These are phyloP conservation scores for Sturnira hondurensis DNA, from an alignment of 2,113 vertebrate genomes.

Conservation along the genomic window DNA sequence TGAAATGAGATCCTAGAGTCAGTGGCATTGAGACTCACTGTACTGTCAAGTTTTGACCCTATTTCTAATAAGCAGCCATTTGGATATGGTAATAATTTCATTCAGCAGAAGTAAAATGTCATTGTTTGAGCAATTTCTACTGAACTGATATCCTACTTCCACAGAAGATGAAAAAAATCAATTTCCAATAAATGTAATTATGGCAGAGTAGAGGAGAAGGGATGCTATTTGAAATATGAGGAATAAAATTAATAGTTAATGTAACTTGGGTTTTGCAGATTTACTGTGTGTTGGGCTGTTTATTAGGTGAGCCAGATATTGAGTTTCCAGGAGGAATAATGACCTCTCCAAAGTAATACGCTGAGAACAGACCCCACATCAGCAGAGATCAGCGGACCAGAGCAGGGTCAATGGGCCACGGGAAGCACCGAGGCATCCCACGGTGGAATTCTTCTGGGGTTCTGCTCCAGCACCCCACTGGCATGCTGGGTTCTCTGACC, in stretches of 20 bases:
- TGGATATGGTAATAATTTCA: background rate
- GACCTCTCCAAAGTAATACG: background rate
- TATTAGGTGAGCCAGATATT: background rate
- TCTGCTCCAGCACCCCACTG: too few species aligned
- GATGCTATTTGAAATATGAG: background rate
- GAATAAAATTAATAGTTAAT: background rate
- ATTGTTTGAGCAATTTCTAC: background rate
- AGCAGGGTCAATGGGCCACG: accelerated
- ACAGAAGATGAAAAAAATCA: background rate
- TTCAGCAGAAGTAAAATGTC: background rate
- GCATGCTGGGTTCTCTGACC: too few species aligned
- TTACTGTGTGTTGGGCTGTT: background rate
- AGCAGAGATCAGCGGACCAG: background rate
- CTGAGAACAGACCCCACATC: background rate
- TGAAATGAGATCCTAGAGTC: background rate
- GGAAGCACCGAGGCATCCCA: accelerated
- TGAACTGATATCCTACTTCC: background rate
- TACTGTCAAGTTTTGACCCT: background rate
- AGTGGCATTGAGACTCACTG: background rate
- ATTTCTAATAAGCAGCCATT: background rate
- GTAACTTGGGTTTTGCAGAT: background rate
- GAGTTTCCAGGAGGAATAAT: background rate
- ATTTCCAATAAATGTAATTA: background rate
- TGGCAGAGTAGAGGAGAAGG: background rate
- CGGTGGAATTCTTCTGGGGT: background rate